A percentile compares a stretch with the other conserved stretches of the same genome.
These are phyloP conservation scores for Corythaixoides concolor DNA, from an alignment of 2,113 vertebrate species.

Conservation along the genomic window DNA sequence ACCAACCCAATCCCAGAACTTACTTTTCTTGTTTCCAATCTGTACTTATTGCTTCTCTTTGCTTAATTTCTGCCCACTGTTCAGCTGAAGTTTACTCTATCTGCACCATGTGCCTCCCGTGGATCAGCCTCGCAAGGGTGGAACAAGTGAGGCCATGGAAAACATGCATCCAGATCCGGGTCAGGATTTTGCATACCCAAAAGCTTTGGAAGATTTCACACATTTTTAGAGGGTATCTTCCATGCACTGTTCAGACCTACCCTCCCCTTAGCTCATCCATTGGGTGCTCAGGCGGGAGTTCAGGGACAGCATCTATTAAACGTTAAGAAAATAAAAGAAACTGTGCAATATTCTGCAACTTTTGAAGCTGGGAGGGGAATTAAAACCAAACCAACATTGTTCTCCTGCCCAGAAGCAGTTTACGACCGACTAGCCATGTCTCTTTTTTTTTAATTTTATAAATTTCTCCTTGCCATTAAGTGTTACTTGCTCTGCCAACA, in stretches of 20 bases:
- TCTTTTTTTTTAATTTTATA: neutral
- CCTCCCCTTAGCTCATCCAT: neutral
- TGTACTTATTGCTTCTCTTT: neutral
- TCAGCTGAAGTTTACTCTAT: neutral
- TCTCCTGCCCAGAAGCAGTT: neutral
- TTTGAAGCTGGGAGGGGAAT: neutral
- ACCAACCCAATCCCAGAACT: neutral
- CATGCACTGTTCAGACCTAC: fast-evolving
- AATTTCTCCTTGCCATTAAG: neutral
- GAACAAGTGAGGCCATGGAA: neutral
- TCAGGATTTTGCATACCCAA: neutral
- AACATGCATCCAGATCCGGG: neutral
- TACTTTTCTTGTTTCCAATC: neutral
- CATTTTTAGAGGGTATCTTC: neutral
- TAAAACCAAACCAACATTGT: neutral
- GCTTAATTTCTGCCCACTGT: neutral
- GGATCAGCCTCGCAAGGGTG: neutral
- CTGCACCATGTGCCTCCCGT: neutral
- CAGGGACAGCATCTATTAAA: neutral
- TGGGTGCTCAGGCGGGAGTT: neutral
- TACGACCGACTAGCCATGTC: neutral
- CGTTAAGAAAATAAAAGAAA: neutral
- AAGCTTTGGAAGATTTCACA: neutral
- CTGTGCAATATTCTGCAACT: neutral
- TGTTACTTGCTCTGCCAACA: neutral